phyloP scores from a whole-genome alignment of 2,888 invertebrate genomes.

The Noctuana brunneofusca region DNA sequence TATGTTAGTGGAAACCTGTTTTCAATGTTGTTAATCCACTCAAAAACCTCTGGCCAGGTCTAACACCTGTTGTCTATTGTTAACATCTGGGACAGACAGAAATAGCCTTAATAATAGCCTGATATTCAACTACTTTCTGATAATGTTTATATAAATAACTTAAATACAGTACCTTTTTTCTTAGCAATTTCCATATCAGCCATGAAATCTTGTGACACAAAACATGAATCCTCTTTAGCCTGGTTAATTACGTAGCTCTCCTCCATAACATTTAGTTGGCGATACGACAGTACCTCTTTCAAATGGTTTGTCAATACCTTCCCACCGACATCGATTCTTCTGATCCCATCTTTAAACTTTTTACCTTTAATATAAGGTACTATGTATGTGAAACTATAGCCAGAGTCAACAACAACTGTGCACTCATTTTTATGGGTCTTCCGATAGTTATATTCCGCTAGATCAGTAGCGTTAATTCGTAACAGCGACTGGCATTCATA shows the following conservation, averaged over 20 bases:
- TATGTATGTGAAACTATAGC: constrained; percentile 97
- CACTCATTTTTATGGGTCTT: constrained; percentile 83
- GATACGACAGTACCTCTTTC: constrained; percentile 98
- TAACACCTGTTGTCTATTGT: no score
- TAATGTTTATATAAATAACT: no score
- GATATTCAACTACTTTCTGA: no score
- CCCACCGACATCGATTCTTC: constrained; percentile 96
- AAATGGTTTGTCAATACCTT: constrained; percentile 98
- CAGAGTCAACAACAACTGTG: constrained; percentile 94
- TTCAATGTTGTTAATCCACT: no score
- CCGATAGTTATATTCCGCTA: constrained; percentile 88
- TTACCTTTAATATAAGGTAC: constrained; percentile 94
- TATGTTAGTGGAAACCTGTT: no score
- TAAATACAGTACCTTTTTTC: constrained; percentile 58
- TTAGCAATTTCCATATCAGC: constrained; percentile 89
- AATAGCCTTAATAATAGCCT: no score
- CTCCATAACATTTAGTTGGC: constrained; percentile 98
- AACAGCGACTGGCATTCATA: constrained; percentile 94
- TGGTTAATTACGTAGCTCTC: constrained; percentile 99
- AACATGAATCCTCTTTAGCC: constrained; percentile 98
- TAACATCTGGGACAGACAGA: no score
- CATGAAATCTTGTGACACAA: constrained; percentile 92
- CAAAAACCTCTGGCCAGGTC: no score
- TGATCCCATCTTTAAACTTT: constrained; percentile 85
- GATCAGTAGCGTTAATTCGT: constrained; percentile 90